These are phyloP conservation scores for Stegostoma tigrinum DNA, from an alignment of 2,113 vertebrate genomes.

Conservation along the genomic window DNA sequence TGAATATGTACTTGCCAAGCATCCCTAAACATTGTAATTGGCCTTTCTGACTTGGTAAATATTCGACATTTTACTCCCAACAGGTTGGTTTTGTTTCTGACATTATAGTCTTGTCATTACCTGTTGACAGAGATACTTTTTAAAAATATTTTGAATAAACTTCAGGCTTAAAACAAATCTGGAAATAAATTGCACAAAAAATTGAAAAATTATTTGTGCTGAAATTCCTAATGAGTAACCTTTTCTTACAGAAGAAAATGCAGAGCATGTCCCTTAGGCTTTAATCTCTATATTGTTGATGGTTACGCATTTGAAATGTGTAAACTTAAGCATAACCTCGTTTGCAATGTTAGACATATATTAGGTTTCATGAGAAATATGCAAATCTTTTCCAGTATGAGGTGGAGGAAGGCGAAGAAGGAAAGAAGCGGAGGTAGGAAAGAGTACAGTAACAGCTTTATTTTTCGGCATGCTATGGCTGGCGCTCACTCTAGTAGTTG, in stretches of 20 bases:
- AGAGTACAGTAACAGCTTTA: background rate
- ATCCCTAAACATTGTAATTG: background rate
- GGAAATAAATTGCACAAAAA: background rate
- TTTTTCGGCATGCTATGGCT: background rate
- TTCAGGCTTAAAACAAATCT: background rate
- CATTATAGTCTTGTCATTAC: background rate
- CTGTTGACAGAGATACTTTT: background rate
- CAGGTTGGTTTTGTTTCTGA: background rate
- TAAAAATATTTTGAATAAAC: too few relatives aligned
- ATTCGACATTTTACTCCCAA: background rate
- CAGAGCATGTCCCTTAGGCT: too few relatives aligned
- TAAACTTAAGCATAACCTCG: background rate
- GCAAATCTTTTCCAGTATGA: slow-evolving; percentile 72
- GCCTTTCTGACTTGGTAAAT: background rate
- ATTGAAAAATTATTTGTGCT: background rate
- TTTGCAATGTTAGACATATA: background rate
- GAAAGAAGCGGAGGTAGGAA: slow-evolving; percentile 84
- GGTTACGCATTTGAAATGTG: background rate
- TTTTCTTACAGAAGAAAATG: background rate
- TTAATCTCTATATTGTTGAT: background rate
- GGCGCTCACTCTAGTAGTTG: background rate
- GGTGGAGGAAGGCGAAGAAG: slow-evolving; percentile 85
- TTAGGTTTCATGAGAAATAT: background rate
- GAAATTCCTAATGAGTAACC: background rate
- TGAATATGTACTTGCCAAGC: background rate